Evolutionary conservation across 1,140 invertebrate species (phyloP).

Genomic region (Drosophila santomea): DNA sequence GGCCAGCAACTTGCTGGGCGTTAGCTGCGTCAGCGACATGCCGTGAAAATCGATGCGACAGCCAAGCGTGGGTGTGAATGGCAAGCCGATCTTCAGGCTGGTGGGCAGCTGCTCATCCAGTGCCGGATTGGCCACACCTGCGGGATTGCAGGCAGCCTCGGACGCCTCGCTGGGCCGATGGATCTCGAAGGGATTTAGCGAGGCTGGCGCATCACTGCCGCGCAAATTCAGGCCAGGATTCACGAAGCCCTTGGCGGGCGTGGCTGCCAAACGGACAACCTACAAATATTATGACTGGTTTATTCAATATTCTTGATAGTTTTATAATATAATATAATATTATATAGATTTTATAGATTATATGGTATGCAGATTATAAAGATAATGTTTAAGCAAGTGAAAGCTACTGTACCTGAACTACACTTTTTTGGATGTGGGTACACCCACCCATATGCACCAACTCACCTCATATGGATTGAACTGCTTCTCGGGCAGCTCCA

Average conservation of each 20-base stretch:
- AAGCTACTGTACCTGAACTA: background rate
- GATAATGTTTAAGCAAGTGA: too few species aligned
- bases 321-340: too few species aligned
- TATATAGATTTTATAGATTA: too few species aligned
- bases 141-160: constrained; percentile 33
- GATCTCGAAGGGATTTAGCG: constrained; percentile 80
- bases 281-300: constrained; percentile 6
- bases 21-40: constrained; percentile 68
- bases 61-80: constrained; percentile 75
- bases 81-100: constrained; percentile 68
- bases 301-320: background rate
- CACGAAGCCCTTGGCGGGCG: constrained; percentile 68
- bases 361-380: background rate
- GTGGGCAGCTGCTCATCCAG: constrained; percentile 51
- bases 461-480: constrained; percentile 83
- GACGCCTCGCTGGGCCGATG: constrained; percentile 60
- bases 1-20: constrained; percentile 75
- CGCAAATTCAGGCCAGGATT: constrained; percentile 78
- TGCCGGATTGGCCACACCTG: constrained; percentile 66
- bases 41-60: constrained; percentile 82
- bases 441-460: background rate
- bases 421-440: background rate
- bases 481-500: constrained; percentile 78
- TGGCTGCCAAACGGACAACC: constrained; percentile 60
- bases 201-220: constrained; percentile 57